Percentiles rank a stretch among this genome's conserved stretches.
Evolutionary conservation across 30 jellyfish, hydroid and myxozoan species (phyloP).

Genomic region (Clytia hemisphaerica): DNA sequence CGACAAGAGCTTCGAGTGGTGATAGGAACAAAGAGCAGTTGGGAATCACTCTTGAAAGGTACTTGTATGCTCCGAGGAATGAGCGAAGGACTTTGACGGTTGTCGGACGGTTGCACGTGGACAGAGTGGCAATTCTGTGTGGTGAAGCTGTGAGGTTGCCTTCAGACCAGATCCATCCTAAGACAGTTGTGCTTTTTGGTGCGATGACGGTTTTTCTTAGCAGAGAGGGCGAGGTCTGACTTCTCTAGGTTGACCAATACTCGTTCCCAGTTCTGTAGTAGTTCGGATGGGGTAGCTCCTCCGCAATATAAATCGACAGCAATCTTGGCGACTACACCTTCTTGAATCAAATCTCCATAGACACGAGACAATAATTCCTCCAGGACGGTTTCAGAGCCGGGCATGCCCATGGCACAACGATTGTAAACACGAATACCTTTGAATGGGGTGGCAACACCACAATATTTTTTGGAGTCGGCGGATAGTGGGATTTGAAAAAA

Average conservation of each 20-base stretch:
- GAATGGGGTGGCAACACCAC: conserved; percentile 3
- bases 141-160: not conserved
- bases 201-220: not conserved
- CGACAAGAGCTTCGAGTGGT: not conserved
- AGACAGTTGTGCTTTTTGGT: not conserved
- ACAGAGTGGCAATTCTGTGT: not conserved
- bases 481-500: conserved; percentile 35
- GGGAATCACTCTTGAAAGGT: not conserved
- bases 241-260: not conserved
- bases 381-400: conserved; percentile 5
- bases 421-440: not conserved
- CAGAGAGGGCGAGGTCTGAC: not conserved
- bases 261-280: not conserved
- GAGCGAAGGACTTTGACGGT: not conserved
- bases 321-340: not conserved
- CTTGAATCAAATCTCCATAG: not conserved
- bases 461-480: not conserved
- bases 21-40: not conserved
- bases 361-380: not conserved
- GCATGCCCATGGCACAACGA: not conserved
- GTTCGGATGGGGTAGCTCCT: not conserved
- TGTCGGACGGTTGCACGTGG: not conserved
- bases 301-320: conserved; percentile 6
- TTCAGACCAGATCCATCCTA: not conserved
- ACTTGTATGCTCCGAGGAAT: not conserved